phyloP scores from a whole-genome alignment of 2,113 vertebrate species.

The Acinonyx jubatus region DNA sequence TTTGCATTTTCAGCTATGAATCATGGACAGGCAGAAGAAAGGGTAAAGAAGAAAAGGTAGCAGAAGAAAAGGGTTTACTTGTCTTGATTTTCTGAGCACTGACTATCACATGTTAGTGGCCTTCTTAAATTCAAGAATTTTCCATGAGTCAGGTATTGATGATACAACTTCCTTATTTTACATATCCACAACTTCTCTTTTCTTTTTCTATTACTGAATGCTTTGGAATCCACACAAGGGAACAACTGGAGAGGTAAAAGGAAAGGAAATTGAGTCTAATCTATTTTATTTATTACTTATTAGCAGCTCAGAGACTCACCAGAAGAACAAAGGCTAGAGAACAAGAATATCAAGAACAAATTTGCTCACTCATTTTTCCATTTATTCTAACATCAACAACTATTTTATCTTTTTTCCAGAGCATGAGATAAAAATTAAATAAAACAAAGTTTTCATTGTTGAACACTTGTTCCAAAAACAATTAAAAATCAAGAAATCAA shows the following conservation, averaged over 20 bases:
- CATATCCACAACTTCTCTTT: neutral
- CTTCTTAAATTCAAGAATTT: neutral
- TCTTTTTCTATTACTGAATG: neutral
- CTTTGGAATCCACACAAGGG: neutral
- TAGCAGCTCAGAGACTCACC: neutral
- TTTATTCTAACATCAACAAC: neutral
- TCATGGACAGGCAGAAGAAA: neutral
- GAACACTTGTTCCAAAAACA: neutral
- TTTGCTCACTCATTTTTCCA: neutral
- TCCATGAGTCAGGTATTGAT: neutral
- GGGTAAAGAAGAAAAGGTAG: neutral
- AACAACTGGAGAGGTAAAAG: neutral
- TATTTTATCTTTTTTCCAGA: neutral
- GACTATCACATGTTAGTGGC: neutral
- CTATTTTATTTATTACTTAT: neutral
- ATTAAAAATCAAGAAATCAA: slow-evolving; percentile 12
- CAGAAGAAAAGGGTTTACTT: neutral
- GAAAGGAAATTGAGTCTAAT: neutral
- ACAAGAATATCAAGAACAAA: neutral
- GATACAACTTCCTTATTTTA: neutral
- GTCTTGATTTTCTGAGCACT: neutral
- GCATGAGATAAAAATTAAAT: neutral
- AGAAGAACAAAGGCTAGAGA: neutral
- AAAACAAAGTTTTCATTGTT: neutral
- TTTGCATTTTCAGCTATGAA: neutral